Evolutionary conservation across 2,113 vertebrate genomes (phyloP).

Genomic region (Stomatorhinus ivindoensis): DNA sequence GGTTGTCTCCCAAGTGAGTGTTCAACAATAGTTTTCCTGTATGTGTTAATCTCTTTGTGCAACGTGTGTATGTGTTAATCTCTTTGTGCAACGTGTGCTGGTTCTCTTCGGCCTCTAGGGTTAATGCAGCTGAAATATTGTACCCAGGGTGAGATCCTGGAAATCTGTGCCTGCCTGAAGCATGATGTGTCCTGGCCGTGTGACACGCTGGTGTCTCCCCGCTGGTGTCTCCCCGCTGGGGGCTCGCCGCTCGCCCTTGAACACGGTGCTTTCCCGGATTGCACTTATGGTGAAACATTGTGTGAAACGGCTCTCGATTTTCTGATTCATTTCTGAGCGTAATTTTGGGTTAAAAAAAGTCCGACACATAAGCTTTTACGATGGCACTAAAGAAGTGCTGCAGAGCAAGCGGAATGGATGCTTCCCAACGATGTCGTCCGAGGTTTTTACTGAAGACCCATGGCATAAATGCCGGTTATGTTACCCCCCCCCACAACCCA

Average conservation of each 20-base stretch:
- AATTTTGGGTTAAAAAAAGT: not conserved
- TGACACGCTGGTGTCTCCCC: too few species aligned
- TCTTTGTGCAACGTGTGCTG: not conserved
- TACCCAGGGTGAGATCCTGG: not conserved
- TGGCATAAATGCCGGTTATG: not conserved
- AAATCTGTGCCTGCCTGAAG: not conserved
- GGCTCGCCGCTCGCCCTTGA: not conserved
- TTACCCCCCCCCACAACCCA: not conserved
- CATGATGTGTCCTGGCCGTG: not conserved
- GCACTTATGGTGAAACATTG: not conserved
- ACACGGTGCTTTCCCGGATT: not conserved
- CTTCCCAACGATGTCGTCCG: not conserved
- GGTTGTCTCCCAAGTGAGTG: not conserved
- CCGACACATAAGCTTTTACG: not conserved
- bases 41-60: not conserved
- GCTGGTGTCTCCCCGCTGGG: not conserved
- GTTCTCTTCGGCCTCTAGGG: not conserved
- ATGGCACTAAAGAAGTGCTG: not conserved
- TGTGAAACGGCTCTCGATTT: not conserved
- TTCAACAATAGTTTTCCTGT: not conserved
- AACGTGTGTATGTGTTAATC: not conserved
- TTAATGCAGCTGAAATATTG: not conserved
- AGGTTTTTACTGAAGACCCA: not conserved
- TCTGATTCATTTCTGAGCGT: not conserved
- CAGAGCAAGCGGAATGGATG: not conserved